Base-by-base conservation (phyloP, 2,113 vertebrate genomes). In the Poeciliopsis occidentalis region DNA sequence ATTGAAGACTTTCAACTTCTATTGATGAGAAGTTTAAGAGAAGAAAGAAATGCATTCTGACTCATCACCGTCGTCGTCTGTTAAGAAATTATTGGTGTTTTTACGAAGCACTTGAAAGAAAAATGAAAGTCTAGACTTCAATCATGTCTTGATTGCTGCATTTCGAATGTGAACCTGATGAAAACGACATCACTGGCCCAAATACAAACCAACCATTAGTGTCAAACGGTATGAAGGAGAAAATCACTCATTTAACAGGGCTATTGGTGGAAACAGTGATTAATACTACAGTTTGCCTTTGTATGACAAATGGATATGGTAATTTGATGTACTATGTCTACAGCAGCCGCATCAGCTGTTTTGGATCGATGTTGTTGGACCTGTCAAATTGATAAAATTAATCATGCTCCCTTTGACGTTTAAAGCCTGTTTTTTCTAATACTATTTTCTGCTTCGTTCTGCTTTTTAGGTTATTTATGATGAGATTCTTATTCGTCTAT, bases 381-480 rank as follows among this genome's bases (percentile, higher is more conserved):
- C 51, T 57, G 51, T 57, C 51, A 57, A 57, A 54, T 54, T 54
- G 22, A 54, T 54, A 19, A 54, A 54, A 57, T 57, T 7, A 57
- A 57, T 57, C 51, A 57, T 57, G 51, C 66, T 44, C 29, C 6
- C 13, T 41, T 26, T 27, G 19, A 27, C 29, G 41, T 32, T n/a
- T 64, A 8, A 78, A 24, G 31, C 15, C 26, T 68, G 8, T 6
- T n/a, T 13, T 27, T 63, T 29, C 17, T 13, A 12, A 24, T 7
- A 70, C 64, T 47, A 78, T 63, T 67, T 41, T 62, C 54, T 71
- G 47, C 10, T 61, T 29, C 68, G 15, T 74, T 4, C 26, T 39
- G 30, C 73, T 72, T 70, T 64, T 61, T 41, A 34, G 54, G 71
- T 67, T 72, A 67, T 76, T 62, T 67, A 6, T 19, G 67, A 47